phyloP scores from a whole-genome alignment of 2,888 invertebrate genomes.

The Pristionchus fissidentatus region DNA sequence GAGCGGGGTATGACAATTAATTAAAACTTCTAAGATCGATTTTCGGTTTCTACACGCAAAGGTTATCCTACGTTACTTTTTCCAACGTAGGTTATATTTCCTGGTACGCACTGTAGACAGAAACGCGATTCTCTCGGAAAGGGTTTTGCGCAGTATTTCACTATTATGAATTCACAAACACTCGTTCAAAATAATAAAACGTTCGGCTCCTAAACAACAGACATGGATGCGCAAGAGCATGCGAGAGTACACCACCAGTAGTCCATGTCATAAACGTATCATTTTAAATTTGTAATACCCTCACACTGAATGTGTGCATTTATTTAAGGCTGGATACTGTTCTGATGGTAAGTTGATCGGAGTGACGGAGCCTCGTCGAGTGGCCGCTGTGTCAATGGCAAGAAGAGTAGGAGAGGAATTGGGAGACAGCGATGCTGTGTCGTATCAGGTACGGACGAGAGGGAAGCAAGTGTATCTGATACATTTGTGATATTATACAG shows the following conservation, averaged over 20 bases:
- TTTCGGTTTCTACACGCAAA: no score
- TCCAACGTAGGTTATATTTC: not conserved
- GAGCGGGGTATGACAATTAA: no score
- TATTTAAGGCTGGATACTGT: constrained; percentile 55
- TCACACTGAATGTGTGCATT: not conserved
- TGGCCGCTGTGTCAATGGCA: constrained; percentile 97
- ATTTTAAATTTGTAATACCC: no score
- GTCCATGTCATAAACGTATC: no score
- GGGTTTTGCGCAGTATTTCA: not conserved
- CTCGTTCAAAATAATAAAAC: no score
- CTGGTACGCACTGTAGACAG: no score
- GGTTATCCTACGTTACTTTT: no score
- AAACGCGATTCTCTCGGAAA: not conserved
- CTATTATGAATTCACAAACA: no score
- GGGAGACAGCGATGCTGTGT: constrained; percentile 85
- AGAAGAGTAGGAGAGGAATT: constrained; percentile 91
- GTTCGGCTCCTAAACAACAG: no score
- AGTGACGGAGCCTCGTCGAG: constrained; percentile 95
- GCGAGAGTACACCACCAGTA: no score
- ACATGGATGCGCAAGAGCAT: no score
- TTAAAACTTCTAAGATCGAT: no score
- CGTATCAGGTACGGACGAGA: constrained; percentile 81
- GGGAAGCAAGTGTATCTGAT: not conserved
- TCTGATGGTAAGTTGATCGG: constrained; percentile 85
- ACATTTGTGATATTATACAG: constrained; percentile 71